Base-by-base conservation (phyloP, 2,888 invertebrate species). In the Drosophila subsilvestris region DNA sequence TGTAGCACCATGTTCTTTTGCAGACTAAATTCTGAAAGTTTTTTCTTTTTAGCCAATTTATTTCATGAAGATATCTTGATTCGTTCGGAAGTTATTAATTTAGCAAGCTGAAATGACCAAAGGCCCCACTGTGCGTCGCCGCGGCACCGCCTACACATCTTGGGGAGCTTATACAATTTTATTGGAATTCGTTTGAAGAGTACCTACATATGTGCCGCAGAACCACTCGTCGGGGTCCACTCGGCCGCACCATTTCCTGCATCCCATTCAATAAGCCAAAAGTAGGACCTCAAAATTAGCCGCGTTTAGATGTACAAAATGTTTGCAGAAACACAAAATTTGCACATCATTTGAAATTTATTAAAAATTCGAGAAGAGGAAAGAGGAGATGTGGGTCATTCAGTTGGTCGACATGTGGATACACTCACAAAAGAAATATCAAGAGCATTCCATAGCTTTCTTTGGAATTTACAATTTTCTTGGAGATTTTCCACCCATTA, bases 71-170 rank as follows among this genome's bases (percentile, higher is more conserved):
- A n/a, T n/a, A n/a, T n/a, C n/a, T n/a, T n/a, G n/a, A n/a, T n/a
- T n/a, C n/a, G n/a, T n/a, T n/a, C n/a, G n/a, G n/a, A n/a, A n/a
- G n/a, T n/a, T n/a, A n/a, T n/a, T n/a, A n/a, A n/a, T n/a, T n/a
- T n/a, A n/a, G n/a, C n/a, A n/a, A n/a, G n/a, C n/a, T n/a, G n/a
- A n/a, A n/a, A n/a, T n/a, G n/a, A n/a, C n/a, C n/a, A n/a, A n/a
- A n/a, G n/a, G n/a, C n/a, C n/a, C n/a, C n/a, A n/a, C n/a, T n/a
- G n/a, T n/a, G n/a, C n/a, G 84, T 72, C 80, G 84, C 66, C 63
- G 67, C 63, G 89, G 87, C 87, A 68, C 81, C 75, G 79, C 76
- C 71, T 83, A 76, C 82, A 85, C 89, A 81, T 69, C 74, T 70
- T 12, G 5, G 56, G 65, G 72, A 74, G 76, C 81, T 85, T 89